Conservation (phyloP, 2,113 vertebrate species). For the Megaptera novaeangliae region DNA sequence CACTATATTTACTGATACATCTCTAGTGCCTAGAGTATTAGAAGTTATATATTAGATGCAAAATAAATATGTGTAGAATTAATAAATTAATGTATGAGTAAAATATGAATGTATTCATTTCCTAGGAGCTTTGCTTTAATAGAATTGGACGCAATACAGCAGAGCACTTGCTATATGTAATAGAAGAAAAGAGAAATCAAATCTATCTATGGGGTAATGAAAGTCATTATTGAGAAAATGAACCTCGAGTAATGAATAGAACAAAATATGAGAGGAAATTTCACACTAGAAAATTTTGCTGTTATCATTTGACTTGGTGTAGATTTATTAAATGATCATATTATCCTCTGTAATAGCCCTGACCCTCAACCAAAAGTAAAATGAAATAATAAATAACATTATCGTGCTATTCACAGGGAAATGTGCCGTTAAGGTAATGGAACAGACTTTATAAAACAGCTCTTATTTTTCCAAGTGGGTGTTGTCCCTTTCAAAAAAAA, state of each 20-base stretch:
- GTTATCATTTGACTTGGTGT: background rate
- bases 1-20: background rate
- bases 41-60: background rate
- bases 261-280: background rate
- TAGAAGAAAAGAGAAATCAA: background rate
- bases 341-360: background rate
- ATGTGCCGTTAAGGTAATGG: background rate
- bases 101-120: background rate
- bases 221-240: slow-evolving; percentile 8
- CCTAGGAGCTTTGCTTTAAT: background rate
- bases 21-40: background rate
- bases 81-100: background rate
- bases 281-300: background rate
- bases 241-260: background rate
- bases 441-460: background rate
- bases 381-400: background rate
- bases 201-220: background rate
- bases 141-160: background rate
- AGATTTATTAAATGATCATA: background rate
- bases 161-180: background rate
- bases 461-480: background rate
- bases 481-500: background rate
- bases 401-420: background rate
- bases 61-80: background rate
- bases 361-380: background rate